phyloP scores from a whole-genome alignment of 2,888 invertebrate species.

The Caenorhabditis sp. region DNA sequence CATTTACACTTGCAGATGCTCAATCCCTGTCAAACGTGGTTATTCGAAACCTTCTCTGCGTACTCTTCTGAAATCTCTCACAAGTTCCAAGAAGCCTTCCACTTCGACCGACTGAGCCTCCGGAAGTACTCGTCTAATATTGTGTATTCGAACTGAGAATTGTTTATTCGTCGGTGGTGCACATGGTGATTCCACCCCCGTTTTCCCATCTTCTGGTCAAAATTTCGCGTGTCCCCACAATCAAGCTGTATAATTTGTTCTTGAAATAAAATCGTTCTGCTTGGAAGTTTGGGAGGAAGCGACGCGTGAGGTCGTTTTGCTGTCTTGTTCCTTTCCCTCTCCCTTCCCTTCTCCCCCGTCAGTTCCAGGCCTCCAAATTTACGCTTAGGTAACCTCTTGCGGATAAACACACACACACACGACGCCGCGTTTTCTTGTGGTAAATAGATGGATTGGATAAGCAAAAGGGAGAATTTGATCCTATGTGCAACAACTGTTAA shows the following conservation, averaged over 20 bases:
- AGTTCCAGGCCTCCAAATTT: slow-evolving; percentile 32
- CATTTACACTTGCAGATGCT: slow-evolving; percentile 55
- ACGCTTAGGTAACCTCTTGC: slow-evolving; percentile 26
- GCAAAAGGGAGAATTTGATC: slow-evolving; percentile 40
- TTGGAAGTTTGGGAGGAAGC: slow-evolving; percentile 9
- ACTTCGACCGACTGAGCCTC: slow-evolving; percentile 23
- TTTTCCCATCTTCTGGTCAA: background rate
- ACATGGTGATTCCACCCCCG: background rate
- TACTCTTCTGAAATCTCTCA: slow-evolving; percentile 70
- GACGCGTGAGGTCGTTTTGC: slow-evolving; percentile 44
- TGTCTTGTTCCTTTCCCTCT: slow-evolving; percentile 2
- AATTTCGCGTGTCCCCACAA: background rate
- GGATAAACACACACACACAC: slow-evolving; percentile 11
- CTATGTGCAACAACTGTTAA: slow-evolving; percentile 23
- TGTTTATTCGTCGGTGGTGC: too few relatives aligned
- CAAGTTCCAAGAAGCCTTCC: slow-evolving; percentile 58
- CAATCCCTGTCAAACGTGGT: slow-evolving; percentile 63
- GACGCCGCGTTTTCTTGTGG: background rate
- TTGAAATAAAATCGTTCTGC: background rate
- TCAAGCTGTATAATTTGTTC: too few relatives aligned
- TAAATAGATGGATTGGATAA: slow-evolving; percentile 11
- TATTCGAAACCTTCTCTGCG: slow-evolving; percentile 71
- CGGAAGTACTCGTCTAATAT: slow-evolving; percentile 1
- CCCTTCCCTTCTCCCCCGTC: slow-evolving; percentile 5
- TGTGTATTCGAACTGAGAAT: background rate